phyloP scores from a whole-genome alignment of 2,797 vertebrate species.

The Ceyx erithaca region DNA sequence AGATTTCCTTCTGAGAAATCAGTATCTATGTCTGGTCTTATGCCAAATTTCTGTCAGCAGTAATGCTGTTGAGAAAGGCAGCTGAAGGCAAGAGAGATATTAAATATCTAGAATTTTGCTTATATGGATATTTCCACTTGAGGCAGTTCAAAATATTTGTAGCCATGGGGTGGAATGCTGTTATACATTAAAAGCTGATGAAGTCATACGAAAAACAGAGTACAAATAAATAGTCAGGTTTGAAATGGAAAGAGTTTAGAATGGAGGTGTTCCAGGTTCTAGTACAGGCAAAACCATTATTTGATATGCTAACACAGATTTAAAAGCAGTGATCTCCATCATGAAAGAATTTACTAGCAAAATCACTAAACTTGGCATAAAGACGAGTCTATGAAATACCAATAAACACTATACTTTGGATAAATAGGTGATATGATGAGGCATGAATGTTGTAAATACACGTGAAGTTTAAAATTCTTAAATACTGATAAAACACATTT shows the following conservation, averaged over 20 bases:
- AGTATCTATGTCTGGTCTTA: neutral
- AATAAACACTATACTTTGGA: neutral
- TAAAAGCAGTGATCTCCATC: neutral
- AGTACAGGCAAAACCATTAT: neutral
- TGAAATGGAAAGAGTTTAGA: neutral
- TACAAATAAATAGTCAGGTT: neutral
- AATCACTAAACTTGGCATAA: neutral
- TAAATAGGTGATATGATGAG: neutral
- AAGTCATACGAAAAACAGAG: neutral
- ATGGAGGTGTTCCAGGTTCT: neutral
- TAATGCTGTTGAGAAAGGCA: neutral
- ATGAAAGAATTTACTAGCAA: neutral
- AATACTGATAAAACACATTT: neutral
- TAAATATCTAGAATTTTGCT: conserved; percentile 6
- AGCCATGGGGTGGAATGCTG: neutral
- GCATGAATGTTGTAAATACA: neutral
- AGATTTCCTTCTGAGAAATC: neutral
- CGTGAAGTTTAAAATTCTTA: neutral
- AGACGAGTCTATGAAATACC: neutral
- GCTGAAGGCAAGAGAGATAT: conserved; percentile 13
- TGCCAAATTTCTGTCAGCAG: neutral
- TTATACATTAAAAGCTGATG: conserved; percentile 6
- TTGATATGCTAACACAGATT: neutral
- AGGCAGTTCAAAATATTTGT: neutral
- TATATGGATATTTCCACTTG: neutral